phyloP scores from a whole-genome alignment of 35 echinoderm and acorn worm species.

The Patiria miniata region DNA sequence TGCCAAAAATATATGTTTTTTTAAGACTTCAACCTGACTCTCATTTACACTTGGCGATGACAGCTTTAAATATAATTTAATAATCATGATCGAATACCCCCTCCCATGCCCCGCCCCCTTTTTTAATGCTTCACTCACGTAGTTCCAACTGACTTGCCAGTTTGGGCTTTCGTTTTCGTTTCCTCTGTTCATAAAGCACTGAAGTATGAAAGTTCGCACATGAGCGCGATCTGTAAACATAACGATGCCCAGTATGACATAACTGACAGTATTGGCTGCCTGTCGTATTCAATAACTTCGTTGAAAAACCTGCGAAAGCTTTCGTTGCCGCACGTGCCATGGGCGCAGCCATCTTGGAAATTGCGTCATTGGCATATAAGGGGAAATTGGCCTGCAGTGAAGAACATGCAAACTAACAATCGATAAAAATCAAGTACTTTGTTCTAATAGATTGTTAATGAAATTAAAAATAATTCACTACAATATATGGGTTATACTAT shows the following conservation, averaged over 20 bases:
- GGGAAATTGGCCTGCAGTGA: no score
- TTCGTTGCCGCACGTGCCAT: not conserved
- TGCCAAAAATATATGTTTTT: no score
- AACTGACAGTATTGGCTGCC: not conserved
- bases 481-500: no score
- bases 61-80: not conserved
- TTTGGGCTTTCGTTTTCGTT: not conserved
- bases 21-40: no score
- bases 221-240: not conserved
- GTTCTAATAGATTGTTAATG: no score
- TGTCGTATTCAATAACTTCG: not conserved
- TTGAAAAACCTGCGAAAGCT: not conserved
- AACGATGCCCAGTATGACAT: not conserved
- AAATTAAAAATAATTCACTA: no score
- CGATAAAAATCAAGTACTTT: no score
- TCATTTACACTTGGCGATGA: no score
- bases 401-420: no score
- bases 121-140: not conserved
- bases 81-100: no score
- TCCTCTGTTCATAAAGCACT: not conserved
- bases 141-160: not conserved
- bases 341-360: constrained; percentile 18
- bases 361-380: no score
- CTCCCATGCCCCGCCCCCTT: no score
- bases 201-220: not conserved